Conservation (phyloP, 23 tunicate genomes). For the Clavelina lepadiformis region DNA sequence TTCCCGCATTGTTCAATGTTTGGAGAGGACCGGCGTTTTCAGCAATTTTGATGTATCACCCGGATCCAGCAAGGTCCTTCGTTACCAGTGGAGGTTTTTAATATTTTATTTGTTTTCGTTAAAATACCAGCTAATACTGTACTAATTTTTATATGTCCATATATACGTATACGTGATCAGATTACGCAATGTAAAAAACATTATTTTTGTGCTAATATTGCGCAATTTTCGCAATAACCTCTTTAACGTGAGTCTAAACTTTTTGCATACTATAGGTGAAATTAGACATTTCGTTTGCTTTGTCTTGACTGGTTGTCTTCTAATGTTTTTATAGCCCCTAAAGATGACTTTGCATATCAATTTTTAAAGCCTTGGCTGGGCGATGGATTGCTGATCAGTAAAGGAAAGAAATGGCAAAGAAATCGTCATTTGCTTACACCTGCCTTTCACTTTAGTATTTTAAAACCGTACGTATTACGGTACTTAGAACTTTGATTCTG, state of each 20-base stretch:
- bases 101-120: neutral
- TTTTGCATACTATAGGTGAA: too few relatives aligned
- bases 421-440: constrained; percentile 57
- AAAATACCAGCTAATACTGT: neutral
- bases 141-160: too few relatives aligned
- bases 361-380: constrained; percentile 57
- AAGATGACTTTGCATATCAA: constrained; percentile 18
- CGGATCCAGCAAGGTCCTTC: constrained; percentile 5
- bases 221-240: too few relatives aligned
- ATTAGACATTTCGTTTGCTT: too few relatives aligned
- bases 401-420: constrained; percentile 64
- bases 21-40: constrained; percentile 36
- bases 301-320: neutral
- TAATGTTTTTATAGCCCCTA: constrained; percentile 36
- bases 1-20: constrained; percentile 9
- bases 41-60: constrained; percentile 4
- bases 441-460: constrained; percentile 52
- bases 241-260: too few relatives aligned
- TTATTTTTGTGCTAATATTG: neutral
- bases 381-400: constrained; percentile 50
- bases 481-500: neutral
- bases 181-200: neutral
- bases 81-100: constrained; percentile 23
- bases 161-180: too few relatives aligned
- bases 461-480: constrained; percentile 24